Conservation (phyloP, 2,888 invertebrate species). For the Chalcosyrphus nemorum region DNA sequence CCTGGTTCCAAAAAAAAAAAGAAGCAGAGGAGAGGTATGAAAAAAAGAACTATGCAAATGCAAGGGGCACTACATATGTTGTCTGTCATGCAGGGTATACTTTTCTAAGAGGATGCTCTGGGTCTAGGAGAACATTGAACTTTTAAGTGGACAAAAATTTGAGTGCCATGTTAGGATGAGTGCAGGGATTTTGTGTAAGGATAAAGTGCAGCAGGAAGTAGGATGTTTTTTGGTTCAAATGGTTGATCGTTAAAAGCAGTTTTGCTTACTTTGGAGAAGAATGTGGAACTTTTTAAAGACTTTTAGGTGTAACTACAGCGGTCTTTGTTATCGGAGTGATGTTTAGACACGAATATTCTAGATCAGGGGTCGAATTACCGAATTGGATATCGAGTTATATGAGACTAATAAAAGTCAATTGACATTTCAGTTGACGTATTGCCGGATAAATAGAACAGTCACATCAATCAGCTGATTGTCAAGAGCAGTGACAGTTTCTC, state of each 20-base stretch:
- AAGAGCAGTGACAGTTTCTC: too few species aligned
- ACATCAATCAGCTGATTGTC: too few species aligned
- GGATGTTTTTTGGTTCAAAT: not conserved
- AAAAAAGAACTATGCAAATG: slow-evolving; percentile 46
- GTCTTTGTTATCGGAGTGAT: not conserved
- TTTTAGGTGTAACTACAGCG: not conserved
- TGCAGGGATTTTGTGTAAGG: not conserved
- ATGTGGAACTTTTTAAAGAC: not conserved
- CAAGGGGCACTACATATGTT: slow-evolving; percentile 22
- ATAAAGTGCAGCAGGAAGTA: not conserved
- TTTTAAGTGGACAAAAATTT: slow-evolving; percentile 58
- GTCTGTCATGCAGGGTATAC: too few species aligned
- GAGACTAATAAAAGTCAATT: too few species aligned
- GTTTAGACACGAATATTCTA: too few species aligned
- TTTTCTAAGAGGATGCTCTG: slow-evolving; percentile 6
- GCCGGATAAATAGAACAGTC: too few species aligned
- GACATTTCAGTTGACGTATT: too few species aligned
- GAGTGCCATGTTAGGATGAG: not conserved
- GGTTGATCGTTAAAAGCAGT: not conserved
- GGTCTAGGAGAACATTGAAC: slow-evolving; percentile 34
- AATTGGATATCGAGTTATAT: too few species aligned
- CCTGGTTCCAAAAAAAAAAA: not conserved
- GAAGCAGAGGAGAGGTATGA: not conserved
- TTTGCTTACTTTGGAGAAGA: not conserved
- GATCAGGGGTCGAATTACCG: too few species aligned